Evolutionary conservation across 2,113 vertebrate species (phyloP).

Genomic region (Machaerirhynchus nigripectus): DNA sequence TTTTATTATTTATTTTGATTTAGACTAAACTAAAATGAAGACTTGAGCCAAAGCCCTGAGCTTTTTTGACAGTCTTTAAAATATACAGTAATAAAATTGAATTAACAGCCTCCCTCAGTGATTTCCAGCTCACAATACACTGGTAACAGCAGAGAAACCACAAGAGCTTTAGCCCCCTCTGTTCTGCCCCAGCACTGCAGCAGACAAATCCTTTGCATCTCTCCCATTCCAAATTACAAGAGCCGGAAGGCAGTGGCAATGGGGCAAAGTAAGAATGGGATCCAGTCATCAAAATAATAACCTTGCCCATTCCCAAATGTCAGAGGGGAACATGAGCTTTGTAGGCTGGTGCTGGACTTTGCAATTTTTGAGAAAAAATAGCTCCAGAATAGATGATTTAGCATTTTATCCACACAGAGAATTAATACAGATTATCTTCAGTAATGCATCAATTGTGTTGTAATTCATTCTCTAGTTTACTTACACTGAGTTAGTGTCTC

Average conservation of each 20-base stretch:
- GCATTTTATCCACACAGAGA: not conserved
- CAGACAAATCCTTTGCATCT: not conserved
- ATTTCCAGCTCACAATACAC: slow-evolving; percentile 18
- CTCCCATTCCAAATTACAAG: not conserved
- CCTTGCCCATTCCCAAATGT: not conserved
- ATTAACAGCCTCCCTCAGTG: slow-evolving; percentile 27
- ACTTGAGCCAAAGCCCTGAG: slow-evolving; percentile 2
- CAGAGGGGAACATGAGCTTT: not conserved
- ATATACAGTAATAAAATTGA: slow-evolving; percentile 64
- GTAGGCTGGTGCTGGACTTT: not conserved
- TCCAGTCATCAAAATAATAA: not conserved
- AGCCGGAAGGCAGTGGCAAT: not conserved
- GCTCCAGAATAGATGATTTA: not conserved
- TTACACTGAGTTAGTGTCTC: not conserved
- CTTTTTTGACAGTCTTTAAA: slow-evolving; percentile 51
- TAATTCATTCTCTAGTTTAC: not conserved
- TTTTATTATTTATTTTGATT: slow-evolving; percentile 67
- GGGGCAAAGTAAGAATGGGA: not conserved
- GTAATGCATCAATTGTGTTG: not conserved
- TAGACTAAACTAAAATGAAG: slow-evolving; percentile 55
- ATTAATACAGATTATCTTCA: not conserved
- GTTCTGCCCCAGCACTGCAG: not conserved
- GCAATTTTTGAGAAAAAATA: not conserved
- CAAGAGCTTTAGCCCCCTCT: not conserved
- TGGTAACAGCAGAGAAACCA: not conserved